These are phyloP conservation scores for Apodemus sylvaticus DNA, from an alignment of 2,113 vertebrate genomes.

Conservation along the genomic window DNA sequence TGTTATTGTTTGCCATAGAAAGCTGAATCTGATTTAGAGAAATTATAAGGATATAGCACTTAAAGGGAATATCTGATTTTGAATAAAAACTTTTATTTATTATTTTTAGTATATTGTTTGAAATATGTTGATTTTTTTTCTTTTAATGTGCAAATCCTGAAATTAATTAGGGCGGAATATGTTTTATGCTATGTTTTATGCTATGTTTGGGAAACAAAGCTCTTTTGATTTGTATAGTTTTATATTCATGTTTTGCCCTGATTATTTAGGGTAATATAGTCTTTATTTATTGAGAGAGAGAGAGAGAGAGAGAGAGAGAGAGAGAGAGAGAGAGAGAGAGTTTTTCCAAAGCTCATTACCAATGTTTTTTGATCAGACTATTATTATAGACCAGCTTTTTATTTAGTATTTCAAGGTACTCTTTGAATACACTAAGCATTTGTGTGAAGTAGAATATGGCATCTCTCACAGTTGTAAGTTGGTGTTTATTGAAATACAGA, in stretches of 20 bases:
- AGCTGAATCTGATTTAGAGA: conserved; percentile 77
- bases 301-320: too few relatives aligned
- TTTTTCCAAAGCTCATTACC: conserved; percentile 61
- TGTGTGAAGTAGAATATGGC: conserved; percentile 48
- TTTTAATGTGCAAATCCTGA: conserved; percentile 79
- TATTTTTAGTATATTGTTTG: conserved; percentile 79
- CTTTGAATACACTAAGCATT: conserved; percentile 47
- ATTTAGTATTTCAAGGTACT: conserved; percentile 29
- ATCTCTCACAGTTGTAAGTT: conserved; percentile 49
- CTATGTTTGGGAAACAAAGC: conserved; percentile 80
- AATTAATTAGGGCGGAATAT: too few relatives aligned
- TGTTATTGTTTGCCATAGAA: conserved; percentile 82
- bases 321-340: too few relatives aligned
- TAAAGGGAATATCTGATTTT: conserved; percentile 82
- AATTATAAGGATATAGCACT: conserved; percentile 80
- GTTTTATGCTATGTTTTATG: conserved; percentile 79
- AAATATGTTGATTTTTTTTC: conserved; percentile 77
- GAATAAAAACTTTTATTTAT: conserved; percentile 86
- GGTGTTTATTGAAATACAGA: conserved; percentile 42
- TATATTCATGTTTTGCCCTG: conserved; percentile 81
- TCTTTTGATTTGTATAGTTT: conserved; percentile 84
- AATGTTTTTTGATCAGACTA: conserved; percentile 65
- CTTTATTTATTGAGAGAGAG: conserved; percentile 67
- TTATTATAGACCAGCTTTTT: conserved; percentile 43
- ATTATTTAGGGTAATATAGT: conserved; percentile 82